phyloP scores from a whole-genome alignment of 2,113 vertebrate species.

The Dasypus novemcinctus region DNA sequence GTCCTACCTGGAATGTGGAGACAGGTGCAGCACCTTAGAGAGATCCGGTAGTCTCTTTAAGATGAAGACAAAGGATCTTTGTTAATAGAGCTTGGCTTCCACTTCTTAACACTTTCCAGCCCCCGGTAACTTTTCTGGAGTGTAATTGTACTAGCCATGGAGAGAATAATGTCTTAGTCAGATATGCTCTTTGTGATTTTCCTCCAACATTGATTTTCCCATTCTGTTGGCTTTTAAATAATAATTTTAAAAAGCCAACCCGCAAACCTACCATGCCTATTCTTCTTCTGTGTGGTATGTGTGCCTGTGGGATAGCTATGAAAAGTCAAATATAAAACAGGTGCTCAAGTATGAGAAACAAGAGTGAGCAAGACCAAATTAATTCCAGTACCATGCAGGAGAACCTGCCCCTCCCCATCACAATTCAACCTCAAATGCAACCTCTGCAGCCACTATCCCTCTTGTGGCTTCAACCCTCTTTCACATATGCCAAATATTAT shows the following conservation, averaged over 20 bases:
- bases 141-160: not conserved
- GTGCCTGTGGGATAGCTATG: conserved; percentile 30
- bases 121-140: not conserved
- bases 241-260: not conserved
- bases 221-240: conserved; percentile 47
- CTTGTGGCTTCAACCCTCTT: conserved; percentile 1
- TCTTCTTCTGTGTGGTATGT: conserved; percentile 26
- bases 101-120: not conserved
- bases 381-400: conserved; percentile 52
- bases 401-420: not conserved
- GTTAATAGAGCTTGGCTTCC: not conserved
- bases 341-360: not conserved
- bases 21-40: not conserved
- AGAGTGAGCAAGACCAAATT: conserved; percentile 33
- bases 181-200: conserved; percentile 46
- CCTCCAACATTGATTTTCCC: conserved; percentile 27
- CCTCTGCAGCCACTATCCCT: not conserved
- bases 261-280: not conserved
- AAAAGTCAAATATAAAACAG: conserved; percentile 69
- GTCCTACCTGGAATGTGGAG: not conserved
- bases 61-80: not conserved
- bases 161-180: not conserved
- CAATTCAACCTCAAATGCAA: not conserved
- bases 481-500: not conserved
- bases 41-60: not conserved